Percentiles rank a stretch among this genome's conserved stretches.
Evolutionary conservation across 2,113 vertebrate genomes (phyloP).

Genomic region (Heterochromis multidens): DNA sequence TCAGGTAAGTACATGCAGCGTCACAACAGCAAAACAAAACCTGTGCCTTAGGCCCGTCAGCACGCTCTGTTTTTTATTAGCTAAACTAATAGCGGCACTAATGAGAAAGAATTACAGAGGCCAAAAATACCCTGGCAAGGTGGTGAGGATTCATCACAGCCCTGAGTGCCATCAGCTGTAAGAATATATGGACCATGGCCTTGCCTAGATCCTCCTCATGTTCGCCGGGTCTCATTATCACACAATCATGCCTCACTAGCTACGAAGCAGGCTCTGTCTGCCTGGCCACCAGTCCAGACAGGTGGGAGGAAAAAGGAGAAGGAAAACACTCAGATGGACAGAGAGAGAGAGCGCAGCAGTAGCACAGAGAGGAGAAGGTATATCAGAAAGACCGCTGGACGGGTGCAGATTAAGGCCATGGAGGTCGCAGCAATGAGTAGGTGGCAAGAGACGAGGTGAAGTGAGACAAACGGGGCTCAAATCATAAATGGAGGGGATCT

Average conservation of each 20-base stretch:
- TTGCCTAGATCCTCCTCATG: not conserved
- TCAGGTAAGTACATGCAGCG: not conserved
- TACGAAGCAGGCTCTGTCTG: constrained; percentile 27
- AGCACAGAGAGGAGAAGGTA: not conserved
- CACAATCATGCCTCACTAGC: constrained; percentile 36
- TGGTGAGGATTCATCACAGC: not conserved
- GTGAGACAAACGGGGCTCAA: not conserved
- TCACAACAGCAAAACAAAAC: not conserved
- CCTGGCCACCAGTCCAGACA: constrained; percentile 29
- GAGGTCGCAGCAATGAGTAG: not conserved
- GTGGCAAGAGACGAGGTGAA: not conserved
- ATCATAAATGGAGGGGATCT: not conserved
- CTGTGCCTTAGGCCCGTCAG: not conserved
- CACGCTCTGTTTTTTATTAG: constrained; percentile 41
- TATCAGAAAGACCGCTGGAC: not conserved
- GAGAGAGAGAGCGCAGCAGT: fast-evolving
- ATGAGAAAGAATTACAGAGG: constrained; percentile 51
- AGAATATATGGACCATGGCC: constrained; percentile 42
- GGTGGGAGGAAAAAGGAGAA: constrained; percentile 27
- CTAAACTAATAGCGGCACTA: constrained; percentile 41
- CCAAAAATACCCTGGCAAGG: constrained; percentile 51
- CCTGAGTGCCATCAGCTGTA: constrained; percentile 3
- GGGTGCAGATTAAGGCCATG: not conserved
- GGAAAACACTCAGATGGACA: not conserved
- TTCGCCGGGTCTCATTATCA: constrained; percentile 45